Percentiles rank a stretch among this genome's conserved stretches.
These are phyloP conservation scores for Lycophotia porphyrea DNA, from an alignment of 2,888 invertebrate genomes.

Conservation along the genomic window DNA sequence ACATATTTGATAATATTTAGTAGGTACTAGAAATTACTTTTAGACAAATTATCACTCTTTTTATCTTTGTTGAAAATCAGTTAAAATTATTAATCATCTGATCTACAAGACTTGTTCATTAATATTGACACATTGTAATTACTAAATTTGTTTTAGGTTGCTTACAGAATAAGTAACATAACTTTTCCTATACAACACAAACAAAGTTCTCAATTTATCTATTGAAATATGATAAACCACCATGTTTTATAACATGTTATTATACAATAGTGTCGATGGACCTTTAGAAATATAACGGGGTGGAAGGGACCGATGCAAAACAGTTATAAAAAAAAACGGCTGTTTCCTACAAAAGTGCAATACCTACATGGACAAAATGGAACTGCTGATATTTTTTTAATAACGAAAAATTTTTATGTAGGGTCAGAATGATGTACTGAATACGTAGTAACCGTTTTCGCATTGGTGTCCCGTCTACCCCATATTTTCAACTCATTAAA, in stretches of 20 bases:
- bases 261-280: not conserved
- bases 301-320: no score
- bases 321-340: no score
- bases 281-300: not conserved
- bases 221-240: not conserved
- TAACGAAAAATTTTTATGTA: no score
- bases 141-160: not conserved
- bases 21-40: slow-evolving; percentile 45
- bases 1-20: slow-evolving; percentile 34
- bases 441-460: no score
- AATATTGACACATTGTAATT: slow-evolving; percentile 15
- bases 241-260: not conserved
- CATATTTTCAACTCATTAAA: not conserved
- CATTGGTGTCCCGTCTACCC: no score
- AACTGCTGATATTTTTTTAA: no score
- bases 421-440: no score
- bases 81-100: slow-evolving; percentile 31
- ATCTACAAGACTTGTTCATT: slow-evolving; percentile 52
- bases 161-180: not conserved
- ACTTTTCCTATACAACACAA: not conserved
- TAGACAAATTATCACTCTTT: slow-evolving; percentile 28
- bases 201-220: not conserved
- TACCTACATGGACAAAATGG: no score
- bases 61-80: slow-evolving; percentile 43
- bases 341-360: no score